A percentile compares a stretch with the other conserved stretches of the same genome.
Evolutionary conservation across 2,797 vertebrate genomes (phyloP).

Genomic region (Phalanger gymnotis): DNA sequence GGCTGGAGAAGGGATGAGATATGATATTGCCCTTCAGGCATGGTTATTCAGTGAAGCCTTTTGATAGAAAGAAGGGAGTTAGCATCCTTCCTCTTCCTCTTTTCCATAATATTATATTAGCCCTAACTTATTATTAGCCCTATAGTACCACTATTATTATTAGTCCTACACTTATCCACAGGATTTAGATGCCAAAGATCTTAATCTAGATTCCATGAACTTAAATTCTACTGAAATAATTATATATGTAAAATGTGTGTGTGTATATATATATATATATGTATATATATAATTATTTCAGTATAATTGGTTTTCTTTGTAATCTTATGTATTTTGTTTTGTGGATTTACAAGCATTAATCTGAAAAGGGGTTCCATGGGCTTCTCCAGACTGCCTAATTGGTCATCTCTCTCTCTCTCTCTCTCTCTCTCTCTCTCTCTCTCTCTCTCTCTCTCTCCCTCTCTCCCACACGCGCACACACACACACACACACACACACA

Average conservation of each 20-base stretch:
- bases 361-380: not conserved
- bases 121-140: too few relatives aligned
- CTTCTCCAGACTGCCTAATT: not conserved
- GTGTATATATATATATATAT: too few relatives aligned
- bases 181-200: not conserved
- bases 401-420: too few relatives aligned
- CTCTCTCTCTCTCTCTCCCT: too few relatives aligned
- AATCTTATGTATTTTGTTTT: not conserved
- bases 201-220: not conserved
- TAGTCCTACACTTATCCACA: not conserved
- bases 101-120: not conserved
- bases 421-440: too few relatives aligned
- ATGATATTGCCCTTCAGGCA: not conserved
- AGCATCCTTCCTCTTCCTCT: not conserved
- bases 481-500: not conserved
- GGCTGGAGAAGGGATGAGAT: not conserved
- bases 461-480: too few relatives aligned
- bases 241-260: too few relatives aligned
- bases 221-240: too few relatives aligned
- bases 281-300: not conserved
- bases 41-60: not conserved
- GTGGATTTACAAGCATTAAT: not conserved
- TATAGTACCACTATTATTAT: too few relatives aligned
- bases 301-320: not conserved
- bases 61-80: not conserved